Evolutionary conservation across 2,113 vertebrate genomes (phyloP), one percentile per base, ranked within the genome.

Genomic region (Nanorana parkeri): DNA sequence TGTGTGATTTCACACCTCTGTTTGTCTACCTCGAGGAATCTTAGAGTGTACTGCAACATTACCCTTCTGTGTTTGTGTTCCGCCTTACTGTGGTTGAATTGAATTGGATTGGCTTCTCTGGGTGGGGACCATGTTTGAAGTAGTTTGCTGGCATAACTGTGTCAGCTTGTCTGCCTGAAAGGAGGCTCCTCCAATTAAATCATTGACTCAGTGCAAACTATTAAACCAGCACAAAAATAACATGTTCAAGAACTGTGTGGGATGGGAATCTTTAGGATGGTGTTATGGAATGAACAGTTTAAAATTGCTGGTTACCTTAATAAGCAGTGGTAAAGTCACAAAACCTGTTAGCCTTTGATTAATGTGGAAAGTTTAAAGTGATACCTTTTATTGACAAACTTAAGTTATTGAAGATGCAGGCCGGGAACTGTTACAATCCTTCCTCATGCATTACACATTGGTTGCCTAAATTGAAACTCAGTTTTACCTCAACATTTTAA

Each of bases 101-200:
- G 19, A 54, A 15, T 36, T 41, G 54, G 24, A 32, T 68, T 68
- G 19, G 47, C 51, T 17, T 79, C 17, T 61, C 4, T 80, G 67
- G 78, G 67, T 61, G 78, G 61, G 78, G 55, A 20, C 23, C 0
- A 4, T 61, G 54, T 71, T 69, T 72, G 67, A 71, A n/a, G 55
- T 60, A 55, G 54, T 8, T 54, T 26, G 68, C 54, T 71, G 28
- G 66, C 32, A 63, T 60, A 69, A 55, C 36, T 72, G 56, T 71
- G 29, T 80, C 68, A 54, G 78, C 78, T 80, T 72, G 78, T 80
- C 78, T 72, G 67, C 52, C 68, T 71, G 55, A 55, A 67, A 63
- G 55, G 23, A 56, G 64, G 28, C 32, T 56, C 77, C 64, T 68
- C 28, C 24, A 58, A 80, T 63, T 63, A 58, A 71, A 41, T 16